Percentiles rank a stretch among this genome's conserved stretches.
These are phyloP conservation scores for Hypocryptadius cinnamomeus DNA, from an alignment of 2,113 vertebrate species.

Conservation along the genomic window DNA sequence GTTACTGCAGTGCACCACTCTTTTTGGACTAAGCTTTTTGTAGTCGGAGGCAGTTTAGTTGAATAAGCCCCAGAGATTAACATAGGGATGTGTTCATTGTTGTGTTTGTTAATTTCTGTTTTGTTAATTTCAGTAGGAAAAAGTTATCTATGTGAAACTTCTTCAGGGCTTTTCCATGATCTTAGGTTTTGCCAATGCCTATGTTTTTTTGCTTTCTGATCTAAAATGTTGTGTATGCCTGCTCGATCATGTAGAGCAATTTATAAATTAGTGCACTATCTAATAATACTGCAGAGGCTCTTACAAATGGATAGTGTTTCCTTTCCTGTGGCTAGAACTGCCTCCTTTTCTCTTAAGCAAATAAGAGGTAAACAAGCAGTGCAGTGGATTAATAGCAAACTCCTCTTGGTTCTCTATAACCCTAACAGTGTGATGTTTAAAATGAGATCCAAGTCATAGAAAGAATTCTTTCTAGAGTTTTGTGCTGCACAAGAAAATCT, in stretches of 20 bases:
- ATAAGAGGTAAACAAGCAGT: neutral
- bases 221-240: neutral
- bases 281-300: neutral
- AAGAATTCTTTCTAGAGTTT: neutral
- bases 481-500: neutral
- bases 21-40: neutral
- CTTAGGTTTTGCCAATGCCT: neutral
- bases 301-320: neutral
- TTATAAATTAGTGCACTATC: neutral
- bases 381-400: neutral
- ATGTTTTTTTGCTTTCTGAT: neutral
- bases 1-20: neutral
- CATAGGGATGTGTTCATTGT: fast-evolving
- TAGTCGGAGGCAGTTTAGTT: neutral
- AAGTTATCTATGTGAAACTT: neutral
- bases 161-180: neutral
- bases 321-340: neutral
- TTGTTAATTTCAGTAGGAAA: neutral
- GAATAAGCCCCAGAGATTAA: neutral
- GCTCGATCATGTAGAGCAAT: neutral
- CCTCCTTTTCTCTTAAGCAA: neutral
- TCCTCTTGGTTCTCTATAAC: neutral
- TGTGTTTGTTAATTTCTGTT: neutral
- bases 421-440: neutral
- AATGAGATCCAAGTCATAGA: neutral